A percentile compares a stretch with the other conserved stretches of the same genome.
These are phyloP conservation scores for Neodiprion lecontei DNA, from an alignment of 1,140 invertebrate genomes.

Conservation along the genomic window DNA sequence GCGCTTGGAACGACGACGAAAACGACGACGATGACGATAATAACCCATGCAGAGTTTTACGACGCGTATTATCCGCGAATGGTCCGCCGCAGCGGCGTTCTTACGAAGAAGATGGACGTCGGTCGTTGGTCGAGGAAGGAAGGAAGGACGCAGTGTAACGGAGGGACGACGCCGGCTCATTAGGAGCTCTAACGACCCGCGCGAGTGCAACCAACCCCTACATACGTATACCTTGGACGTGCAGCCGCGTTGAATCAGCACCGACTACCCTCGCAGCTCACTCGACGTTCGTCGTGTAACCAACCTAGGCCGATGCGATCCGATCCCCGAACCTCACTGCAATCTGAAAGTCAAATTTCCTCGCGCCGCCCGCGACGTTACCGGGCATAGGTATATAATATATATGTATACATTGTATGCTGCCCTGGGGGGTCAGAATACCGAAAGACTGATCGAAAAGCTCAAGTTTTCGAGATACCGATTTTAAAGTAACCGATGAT, in stretches of 20 bases:
- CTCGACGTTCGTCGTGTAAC: constrained; percentile 1
- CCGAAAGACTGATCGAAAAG: too few species aligned
- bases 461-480: too few species aligned
- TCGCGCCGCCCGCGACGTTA: constrained; percentile 41
- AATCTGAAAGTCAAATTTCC: constrained; percentile 60
- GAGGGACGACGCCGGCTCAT: constrained; percentile 39
- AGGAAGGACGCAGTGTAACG: not conserved
- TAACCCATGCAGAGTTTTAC: too few species aligned
- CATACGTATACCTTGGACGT: not conserved
- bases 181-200: constrained; percentile 55
- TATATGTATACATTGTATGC: not conserved
- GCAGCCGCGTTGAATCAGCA: constrained; percentile 16
- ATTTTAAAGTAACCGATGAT: too few species aligned
- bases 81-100: not conserved
- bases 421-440: too few species aligned
- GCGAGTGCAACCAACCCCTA: constrained; percentile 38
- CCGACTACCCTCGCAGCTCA: constrained; percentile 30
- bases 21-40: too few species aligned
- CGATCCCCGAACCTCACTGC: constrained; percentile 32
- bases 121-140: constrained; percentile 3
- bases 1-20: too few species aligned
- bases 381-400: not conserved
- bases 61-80: too few species aligned
- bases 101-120: constrained; percentile 9
- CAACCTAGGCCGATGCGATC: constrained; percentile 1